Conservation (phyloP, 2,797 vertebrate genomes). For the Sebastes trivittatus region DNA sequence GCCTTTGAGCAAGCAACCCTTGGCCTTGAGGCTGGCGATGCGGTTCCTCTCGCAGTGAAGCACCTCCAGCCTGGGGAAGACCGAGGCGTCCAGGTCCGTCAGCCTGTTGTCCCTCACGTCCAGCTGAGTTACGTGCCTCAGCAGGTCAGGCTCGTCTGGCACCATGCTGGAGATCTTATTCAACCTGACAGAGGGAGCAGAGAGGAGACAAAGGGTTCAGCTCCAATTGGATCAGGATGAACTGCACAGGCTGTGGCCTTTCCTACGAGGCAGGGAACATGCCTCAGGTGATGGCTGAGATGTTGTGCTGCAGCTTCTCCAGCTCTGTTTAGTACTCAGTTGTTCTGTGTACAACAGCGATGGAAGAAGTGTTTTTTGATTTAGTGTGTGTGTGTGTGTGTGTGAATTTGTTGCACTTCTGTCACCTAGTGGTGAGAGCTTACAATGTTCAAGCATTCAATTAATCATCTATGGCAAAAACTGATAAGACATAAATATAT, state of each 20-base stretch:
- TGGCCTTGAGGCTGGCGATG: conserved; percentile 86
- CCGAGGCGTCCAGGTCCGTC: conserved; percentile 86
- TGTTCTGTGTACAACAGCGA: background rate
- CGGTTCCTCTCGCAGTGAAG: conserved; percentile 96
- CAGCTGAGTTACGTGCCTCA: conserved; percentile 92
- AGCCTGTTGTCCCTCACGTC: conserved; percentile 94
- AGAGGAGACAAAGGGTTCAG: conserved; percentile 41
- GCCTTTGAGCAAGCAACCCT: conserved; percentile 90
- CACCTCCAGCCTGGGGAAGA: conserved; percentile 92
- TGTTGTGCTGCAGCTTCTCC: background rate
- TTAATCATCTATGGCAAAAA: background rate
- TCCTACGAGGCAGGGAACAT: conserved; percentile 42
- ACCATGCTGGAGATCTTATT: conserved; percentile 90
- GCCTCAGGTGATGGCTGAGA: conserved; percentile 38
- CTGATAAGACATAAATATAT: background rate
- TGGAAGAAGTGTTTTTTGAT: background rate
- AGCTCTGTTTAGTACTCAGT: background rate
- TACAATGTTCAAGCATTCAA: background rate
- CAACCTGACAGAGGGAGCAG: conserved; percentile 81
- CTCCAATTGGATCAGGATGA: conserved; percentile 31
- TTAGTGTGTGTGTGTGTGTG: background rate
- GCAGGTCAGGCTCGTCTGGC: conserved; percentile 87
- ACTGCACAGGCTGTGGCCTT: conserved; percentile 41
- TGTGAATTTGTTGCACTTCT: background rate
- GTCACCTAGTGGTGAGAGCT: background rate